Conservation (phyloP, 2,797 vertebrate species). For the Typhlichthys subterraneus region DNA sequence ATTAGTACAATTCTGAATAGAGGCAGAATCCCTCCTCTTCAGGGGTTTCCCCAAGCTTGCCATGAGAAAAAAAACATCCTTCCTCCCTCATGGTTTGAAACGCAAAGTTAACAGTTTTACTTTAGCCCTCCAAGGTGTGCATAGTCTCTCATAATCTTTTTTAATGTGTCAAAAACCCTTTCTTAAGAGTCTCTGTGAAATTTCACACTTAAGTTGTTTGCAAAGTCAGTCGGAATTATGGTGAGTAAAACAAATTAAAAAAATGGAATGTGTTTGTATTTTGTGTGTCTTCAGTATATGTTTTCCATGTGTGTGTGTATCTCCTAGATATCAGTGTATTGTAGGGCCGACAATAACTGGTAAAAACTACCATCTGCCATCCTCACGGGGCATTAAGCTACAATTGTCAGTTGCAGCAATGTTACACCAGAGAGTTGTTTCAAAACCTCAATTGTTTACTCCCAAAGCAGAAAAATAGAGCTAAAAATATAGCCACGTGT, state of each 20-base stretch:
- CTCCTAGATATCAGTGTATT: slow-evolving; percentile 1
- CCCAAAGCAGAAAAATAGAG: not conserved
- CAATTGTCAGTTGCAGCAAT: slow-evolving; percentile 12
- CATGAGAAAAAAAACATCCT: slow-evolving; percentile 36
- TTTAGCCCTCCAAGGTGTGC: slow-evolving; percentile 69
- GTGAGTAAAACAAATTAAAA: slow-evolving; percentile 42
- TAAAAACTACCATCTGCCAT: slow-evolving; percentile 28
- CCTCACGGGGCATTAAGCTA: slow-evolving; percentile 1
- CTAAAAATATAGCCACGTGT: not conserved
- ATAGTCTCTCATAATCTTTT: slow-evolving; percentile 81
- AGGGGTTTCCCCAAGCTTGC: slow-evolving; percentile 68
- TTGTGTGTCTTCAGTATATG: slow-evolving; percentile 1
- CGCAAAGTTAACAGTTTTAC: slow-evolving; percentile 82
- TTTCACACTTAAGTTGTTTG: slow-evolving; percentile 81
- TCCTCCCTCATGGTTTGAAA: slow-evolving; percentile 70
- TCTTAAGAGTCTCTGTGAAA: slow-evolving; percentile 77
- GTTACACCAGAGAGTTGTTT: slow-evolving; percentile 1
- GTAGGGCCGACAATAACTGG: slow-evolving; percentile 6
- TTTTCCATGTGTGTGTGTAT: not conserved
- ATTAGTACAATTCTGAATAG: slow-evolving; percentile 52
- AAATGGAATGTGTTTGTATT: slow-evolving; percentile 6
- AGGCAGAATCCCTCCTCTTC: slow-evolving; percentile 63
- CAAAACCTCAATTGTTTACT: slow-evolving; percentile 13
- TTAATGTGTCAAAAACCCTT: slow-evolving; percentile 80
- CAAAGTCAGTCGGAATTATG: slow-evolving; percentile 73